phyloP scores from a whole-genome alignment of 2,113 vertebrate species.

The Turnix velox region DNA sequence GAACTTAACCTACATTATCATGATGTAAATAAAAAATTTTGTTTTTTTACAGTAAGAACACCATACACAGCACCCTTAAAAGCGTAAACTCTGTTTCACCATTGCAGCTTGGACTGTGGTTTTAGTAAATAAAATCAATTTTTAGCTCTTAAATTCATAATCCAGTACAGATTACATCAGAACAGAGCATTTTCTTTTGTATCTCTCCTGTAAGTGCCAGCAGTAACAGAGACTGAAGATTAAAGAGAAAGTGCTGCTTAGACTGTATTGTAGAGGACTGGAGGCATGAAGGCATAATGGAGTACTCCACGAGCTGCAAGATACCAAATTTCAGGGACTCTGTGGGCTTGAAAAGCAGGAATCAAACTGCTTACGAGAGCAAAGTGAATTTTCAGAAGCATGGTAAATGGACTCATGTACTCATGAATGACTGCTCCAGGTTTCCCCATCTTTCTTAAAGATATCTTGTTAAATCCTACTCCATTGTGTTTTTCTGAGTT shows the following conservation, averaged over 20 bases:
- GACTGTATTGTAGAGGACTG: not conserved
- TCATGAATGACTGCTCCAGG: not conserved
- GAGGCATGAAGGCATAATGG: not conserved
- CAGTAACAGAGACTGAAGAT: not conserved
- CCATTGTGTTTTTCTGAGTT: not conserved
- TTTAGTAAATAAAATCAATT: not conserved
- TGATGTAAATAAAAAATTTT: not conserved
- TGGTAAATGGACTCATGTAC: not conserved
- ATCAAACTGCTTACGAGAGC: not conserved
- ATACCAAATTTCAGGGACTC: not conserved
- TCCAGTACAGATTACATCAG: not conserved
- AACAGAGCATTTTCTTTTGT: not conserved
- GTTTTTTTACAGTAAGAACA: not conserved
- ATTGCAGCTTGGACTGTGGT: not conserved
- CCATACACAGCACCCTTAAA: not conserved
- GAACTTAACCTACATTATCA: not conserved
- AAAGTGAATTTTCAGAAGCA: not conserved
- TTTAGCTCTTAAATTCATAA: not conserved
- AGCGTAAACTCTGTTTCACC: not conserved
- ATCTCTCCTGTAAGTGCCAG: not conserved
- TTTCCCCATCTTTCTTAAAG: not conserved
- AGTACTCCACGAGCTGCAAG: not conserved
- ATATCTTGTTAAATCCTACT: not conserved
- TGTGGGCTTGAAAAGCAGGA: not conserved
- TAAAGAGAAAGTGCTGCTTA: not conserved